Percentiles rank a stretch among this genome's conserved stretches.
phyloP scores from a whole-genome alignment of 2,888 invertebrate genomes.

The Dicyrtoma fusca region DNA sequence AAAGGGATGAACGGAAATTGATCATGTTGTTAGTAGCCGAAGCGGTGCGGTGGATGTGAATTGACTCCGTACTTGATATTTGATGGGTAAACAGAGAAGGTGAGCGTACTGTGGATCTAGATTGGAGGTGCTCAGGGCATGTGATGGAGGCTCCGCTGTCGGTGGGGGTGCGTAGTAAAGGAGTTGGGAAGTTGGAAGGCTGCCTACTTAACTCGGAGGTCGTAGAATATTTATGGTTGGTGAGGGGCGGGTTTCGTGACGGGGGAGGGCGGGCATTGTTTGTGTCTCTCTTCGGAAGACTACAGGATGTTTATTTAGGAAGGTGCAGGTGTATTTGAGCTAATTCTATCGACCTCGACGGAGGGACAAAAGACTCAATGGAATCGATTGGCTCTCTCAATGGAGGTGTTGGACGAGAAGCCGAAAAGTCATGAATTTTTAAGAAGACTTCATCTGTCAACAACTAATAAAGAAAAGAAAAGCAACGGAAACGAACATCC shows the following conservation, averaged over 20 bases:
- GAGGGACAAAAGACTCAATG: constrained; percentile 31
- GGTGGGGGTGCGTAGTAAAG: too few species aligned
- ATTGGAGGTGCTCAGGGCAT: too few species aligned
- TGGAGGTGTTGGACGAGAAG: constrained; percentile 37
- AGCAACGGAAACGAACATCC: background rate
- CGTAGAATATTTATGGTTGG: constrained; percentile 15
- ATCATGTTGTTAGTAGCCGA: too few species aligned
- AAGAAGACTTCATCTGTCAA: constrained; percentile 43
- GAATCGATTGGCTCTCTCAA: constrained; percentile 41
- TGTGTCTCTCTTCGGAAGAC: constrained; percentile 10
- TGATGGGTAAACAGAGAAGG: too few species aligned
- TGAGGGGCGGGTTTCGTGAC: constrained; percentile 13
- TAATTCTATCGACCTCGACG: constrained; percentile 38
- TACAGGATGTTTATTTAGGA: constrained; percentile 30
- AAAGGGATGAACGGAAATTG: too few species aligned
- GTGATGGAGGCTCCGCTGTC: too few species aligned
- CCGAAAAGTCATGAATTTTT: constrained; percentile 47
- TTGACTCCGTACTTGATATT: too few species aligned
- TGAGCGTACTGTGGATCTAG: too few species aligned
- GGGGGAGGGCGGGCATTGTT: constrained; percentile 26
- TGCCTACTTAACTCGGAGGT: background rate
- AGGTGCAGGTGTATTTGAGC: constrained; percentile 36
- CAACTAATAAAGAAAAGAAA: constrained; percentile 39
- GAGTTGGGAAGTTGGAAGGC: too few species aligned
- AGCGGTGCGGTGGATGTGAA: too few species aligned